Percentiles rank a stretch among this genome's conserved stretches.
Conservation (phyloP, 2,113 vertebrate species). For the Scatophagus argus region DNA sequence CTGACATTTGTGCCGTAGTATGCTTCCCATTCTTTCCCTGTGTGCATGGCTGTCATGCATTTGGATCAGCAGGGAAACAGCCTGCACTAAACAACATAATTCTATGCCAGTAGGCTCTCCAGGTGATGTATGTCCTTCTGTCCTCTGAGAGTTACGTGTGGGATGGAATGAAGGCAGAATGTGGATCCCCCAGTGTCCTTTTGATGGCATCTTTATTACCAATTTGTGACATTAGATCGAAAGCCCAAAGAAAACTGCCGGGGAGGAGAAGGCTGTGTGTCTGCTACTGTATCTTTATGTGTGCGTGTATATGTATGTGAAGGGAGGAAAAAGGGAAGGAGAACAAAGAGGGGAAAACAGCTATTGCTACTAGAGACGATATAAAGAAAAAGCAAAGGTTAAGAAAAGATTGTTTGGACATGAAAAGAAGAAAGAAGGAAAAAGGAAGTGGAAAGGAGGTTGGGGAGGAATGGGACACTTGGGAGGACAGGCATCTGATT, state of each 20-base stretch:
- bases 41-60: constrained; percentile 41
- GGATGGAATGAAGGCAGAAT: constrained; percentile 59
- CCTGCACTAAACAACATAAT: constrained; percentile 66
- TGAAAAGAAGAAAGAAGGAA: constrained; percentile 41
- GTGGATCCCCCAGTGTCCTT: constrained; percentile 74
- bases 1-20: constrained; percentile 24
- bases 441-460: constrained; percentile 23
- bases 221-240: constrained; percentile 70
- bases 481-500: constrained; percentile 45
- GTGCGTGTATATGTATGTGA: not conserved
- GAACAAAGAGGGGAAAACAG: constrained; percentile 44
- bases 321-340: not conserved
- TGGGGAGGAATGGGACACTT: constrained; percentile 25
- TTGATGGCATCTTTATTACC: constrained; percentile 79
- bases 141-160: constrained; percentile 74
- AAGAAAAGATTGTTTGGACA: constrained; percentile 59
- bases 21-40: constrained; percentile 38
- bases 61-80: constrained; percentile 52
- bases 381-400: constrained; percentile 62
- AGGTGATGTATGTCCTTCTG: constrained; percentile 74
- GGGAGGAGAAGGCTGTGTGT: constrained; percentile 23
- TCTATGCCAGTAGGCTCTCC: constrained; percentile 66
- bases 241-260: constrained; percentile 52
- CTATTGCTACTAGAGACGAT: constrained; percentile 2
- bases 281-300: constrained; percentile 12